Evolutionary conservation across 1,140 invertebrate genomes (phyloP).

Genomic region (Heliothis virescens): DNA sequence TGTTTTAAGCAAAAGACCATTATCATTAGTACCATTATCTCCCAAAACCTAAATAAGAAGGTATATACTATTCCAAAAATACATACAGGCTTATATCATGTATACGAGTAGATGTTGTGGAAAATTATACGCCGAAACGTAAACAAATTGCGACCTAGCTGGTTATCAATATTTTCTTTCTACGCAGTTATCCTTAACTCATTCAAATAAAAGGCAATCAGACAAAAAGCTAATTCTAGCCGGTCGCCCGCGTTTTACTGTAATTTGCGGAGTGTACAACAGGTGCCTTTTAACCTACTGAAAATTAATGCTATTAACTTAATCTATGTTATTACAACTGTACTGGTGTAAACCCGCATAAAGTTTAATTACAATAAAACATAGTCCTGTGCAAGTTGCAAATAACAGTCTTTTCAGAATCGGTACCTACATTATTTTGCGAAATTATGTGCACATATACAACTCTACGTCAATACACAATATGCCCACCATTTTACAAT

Average conservation of each 20-base stretch:
- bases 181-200: slow-evolving; percentile 15
- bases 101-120: no score
- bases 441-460: no score
- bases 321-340: slow-evolving; percentile 28
- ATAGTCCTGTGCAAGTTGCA: no score
- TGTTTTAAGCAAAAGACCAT: no score
- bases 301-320: slow-evolving; percentile 53
- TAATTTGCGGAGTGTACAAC: slow-evolving; percentile 48
- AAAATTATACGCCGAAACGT: neutral
- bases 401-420: no score
- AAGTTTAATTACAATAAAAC: neutral
- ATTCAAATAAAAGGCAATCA: slow-evolving; percentile 38
- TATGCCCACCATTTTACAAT: no score
- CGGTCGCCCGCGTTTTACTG: slow-evolving; percentile 16
- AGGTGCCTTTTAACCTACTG: slow-evolving; percentile 35
- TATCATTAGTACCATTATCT: no score
- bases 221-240: slow-evolving; percentile 38
- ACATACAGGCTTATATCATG: no score
- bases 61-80: no score
- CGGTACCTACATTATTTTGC: no score
- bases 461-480: no score
- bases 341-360: neutral
- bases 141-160: neutral
- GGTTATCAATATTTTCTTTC: neutral
- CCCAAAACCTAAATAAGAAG: no score